Percentiles rank a stretch among this genome's conserved stretches.
Evolutionary conservation across 2,797 vertebrate genomes (phyloP).

Genomic region (Pipistrellus kuhlii): DNA sequence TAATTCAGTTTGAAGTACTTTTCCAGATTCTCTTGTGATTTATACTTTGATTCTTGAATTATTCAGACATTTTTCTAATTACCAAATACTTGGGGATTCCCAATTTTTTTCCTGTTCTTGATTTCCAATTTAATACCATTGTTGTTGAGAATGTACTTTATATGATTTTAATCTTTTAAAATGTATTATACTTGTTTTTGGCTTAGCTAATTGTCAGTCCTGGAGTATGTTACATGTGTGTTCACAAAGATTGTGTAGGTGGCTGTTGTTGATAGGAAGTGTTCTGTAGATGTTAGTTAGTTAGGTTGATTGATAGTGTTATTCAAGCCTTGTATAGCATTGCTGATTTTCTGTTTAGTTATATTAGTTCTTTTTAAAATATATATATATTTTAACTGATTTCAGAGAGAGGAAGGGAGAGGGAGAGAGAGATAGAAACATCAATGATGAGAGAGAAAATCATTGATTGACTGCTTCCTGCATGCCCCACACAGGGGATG

Average conservation of each 20-base stretch:
- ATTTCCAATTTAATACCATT: neutral
- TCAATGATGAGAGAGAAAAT: neutral
- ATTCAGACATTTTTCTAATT: slow-evolving; percentile 32
- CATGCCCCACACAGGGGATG: neutral
- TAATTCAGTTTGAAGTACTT: slow-evolving; percentile 26
- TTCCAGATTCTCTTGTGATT: slow-evolving; percentile 40
- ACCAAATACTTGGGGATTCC: slow-evolving; percentile 3
- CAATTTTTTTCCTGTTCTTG: slow-evolving; percentile 5
- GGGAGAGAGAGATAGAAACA: neutral
- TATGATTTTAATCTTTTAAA: slow-evolving; percentile 23
- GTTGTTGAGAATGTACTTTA: neutral
- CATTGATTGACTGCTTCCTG: neutral
- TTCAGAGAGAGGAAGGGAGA: neutral
- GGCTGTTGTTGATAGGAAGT: neutral
- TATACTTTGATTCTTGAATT: slow-evolving; percentile 34
- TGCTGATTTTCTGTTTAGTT: slow-evolving; percentile 50
- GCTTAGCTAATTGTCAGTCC: neutral
- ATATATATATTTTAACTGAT: neutral
- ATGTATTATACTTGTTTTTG: neutral
- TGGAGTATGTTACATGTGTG: neutral
- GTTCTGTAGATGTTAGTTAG: neutral
- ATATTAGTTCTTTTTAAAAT: neutral
- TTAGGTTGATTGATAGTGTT: neutral
- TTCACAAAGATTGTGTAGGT: neutral
- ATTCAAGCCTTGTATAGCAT: neutral